Evolutionary conservation across 2,113 vertebrate species (phyloP).

Genomic region (Saimiri boliviensis): DNA sequence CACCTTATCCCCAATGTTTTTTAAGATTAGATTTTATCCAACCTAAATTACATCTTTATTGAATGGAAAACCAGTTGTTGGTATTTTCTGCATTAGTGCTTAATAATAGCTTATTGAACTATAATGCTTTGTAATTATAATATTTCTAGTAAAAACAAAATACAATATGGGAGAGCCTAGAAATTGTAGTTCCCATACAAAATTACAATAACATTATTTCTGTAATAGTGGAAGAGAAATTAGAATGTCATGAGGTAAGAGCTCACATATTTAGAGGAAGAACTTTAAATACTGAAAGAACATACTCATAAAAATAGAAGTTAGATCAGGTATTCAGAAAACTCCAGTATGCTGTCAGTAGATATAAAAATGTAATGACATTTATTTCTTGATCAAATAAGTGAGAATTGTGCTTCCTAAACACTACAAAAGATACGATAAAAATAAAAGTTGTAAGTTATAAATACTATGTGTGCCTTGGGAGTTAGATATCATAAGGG

Average conservation of each 20-base stretch:
- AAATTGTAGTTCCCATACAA: not conserved
- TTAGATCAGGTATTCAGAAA: not conserved
- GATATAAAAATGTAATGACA: not conserved
- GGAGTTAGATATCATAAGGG: not conserved
- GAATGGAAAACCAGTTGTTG: not conserved
- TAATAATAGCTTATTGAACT: not conserved
- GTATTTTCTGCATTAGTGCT: not conserved
- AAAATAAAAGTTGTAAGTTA: not conserved
- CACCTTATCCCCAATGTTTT: not conserved
- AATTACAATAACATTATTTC: not conserved
- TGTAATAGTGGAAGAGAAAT: not conserved
- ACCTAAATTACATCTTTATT: not conserved
- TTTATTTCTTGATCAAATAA: conserved; percentile 2
- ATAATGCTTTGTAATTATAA: not conserved
- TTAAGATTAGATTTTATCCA: not conserved
- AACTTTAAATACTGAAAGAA: not conserved
- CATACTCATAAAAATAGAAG: not conserved
- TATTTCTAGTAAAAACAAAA: not conserved
- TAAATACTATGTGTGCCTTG: not conserved
- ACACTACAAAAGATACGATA: not conserved
- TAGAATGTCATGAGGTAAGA: not conserved
- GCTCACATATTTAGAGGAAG: not conserved
- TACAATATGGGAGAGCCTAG: not conserved
- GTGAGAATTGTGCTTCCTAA: not conserved
- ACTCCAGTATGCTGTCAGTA: not conserved